Percentiles rank a stretch among this genome's conserved stretches.
Evolutionary conservation across 2,888 invertebrate species (phyloP).

Genomic region (Epirrita christyi): DNA sequence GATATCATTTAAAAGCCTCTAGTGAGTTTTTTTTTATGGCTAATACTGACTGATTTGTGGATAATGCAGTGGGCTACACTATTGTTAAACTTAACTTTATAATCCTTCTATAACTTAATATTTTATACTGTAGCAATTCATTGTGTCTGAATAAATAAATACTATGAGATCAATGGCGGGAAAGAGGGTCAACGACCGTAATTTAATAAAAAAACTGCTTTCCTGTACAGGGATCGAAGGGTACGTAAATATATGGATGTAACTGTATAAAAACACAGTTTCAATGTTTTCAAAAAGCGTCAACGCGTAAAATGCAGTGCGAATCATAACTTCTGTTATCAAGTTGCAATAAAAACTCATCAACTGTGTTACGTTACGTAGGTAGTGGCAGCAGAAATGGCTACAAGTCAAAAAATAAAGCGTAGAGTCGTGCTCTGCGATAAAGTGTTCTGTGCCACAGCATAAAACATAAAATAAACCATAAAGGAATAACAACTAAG

Average conservation of each 20-base stretch:
- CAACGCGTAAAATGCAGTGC: constrained; percentile 17
- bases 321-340: constrained; percentile 27
- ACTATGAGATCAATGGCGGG: too few species aligned
- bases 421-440: constrained; percentile 5
- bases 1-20: too few species aligned
- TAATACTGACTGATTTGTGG: too few species aligned
- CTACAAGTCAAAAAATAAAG: constrained; percentile 13
- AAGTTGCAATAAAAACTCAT: constrained; percentile 25
- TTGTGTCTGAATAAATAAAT: too few species aligned
- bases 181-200: too few species aligned
- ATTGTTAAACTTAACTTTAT: too few species aligned
- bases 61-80: too few species aligned
- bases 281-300: constrained; percentile 10
- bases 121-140: too few species aligned
- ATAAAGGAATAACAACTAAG: too few species aligned
- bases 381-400: not conserved
- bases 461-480: not conserved
- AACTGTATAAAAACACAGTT: constrained; percentile 10
- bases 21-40: too few species aligned
- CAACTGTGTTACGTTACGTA: not conserved
- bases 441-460: constrained; percentile 3
- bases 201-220: not conserved
- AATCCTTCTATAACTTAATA: too few species aligned
- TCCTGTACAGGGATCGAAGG: not conserved
- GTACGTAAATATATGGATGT: not conserved